Evolutionary conservation across 2,888 invertebrate genomes (phyloP), one percentile per base, ranked within the genome.

Genomic region (Melinaea menophilus): DNA sequence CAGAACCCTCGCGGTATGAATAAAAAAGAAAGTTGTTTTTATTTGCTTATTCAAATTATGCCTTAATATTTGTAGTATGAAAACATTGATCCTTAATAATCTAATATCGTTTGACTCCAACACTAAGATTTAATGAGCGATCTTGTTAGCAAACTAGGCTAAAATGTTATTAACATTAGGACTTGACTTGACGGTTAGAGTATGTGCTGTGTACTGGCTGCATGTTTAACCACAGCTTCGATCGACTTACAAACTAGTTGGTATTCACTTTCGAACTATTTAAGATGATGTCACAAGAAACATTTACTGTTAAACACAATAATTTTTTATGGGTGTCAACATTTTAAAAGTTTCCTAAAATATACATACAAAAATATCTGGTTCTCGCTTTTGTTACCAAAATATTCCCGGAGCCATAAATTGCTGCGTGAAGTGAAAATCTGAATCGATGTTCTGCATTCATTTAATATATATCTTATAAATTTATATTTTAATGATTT

Each of bases 271-370:
- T 59, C 56, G 59, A 68, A 68, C 63, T 68, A 59, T 60, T 64
- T 7, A 56, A 63, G 51, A 58, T 58, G 34, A 63, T 57, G 59
- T 57, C 55, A 46, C 46, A 35, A 35, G 22, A 22, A 22, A 22
- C 22, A 65, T 55, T 57, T 59, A 56, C 35, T 37, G 37, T 57
- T 22, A 58, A 63, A 80, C 41, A 55, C 76, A 79, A 75, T 76
- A 13, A 22, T 7, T 48, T 22, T 22, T n/a, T 22, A 51, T 51
- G 22, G 22, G 31, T 11, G 9, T 31, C 12, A 11, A 51, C 5
- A 41, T 41, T 3, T 41, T 41, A 22, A 22, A 22, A 22, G 22
- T 41, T 5, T 7, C 5, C 41, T 37, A 37, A 37, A 37, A 37
- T 37, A 37, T 37, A 37, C 4, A 37, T 37, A 37, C 7, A 37